Percentiles rank a stretch among this genome's conserved stretches.
phyloP scores from a whole-genome alignment of 2,888 invertebrate species.

The Antheraea assamensis region DNA sequence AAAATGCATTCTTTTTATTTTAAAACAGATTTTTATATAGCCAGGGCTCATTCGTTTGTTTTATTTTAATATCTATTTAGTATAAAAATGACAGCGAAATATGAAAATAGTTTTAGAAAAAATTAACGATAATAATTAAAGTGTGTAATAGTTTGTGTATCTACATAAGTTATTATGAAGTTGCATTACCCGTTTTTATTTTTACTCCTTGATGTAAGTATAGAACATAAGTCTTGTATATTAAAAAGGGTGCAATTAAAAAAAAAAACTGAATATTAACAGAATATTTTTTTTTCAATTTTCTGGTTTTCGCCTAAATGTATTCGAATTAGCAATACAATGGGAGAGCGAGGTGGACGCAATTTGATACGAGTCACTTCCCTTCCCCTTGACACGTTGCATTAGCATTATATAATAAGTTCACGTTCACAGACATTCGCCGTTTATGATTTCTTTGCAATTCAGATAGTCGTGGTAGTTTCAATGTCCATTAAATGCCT shows the following conservation, averaged over 20 bases:
- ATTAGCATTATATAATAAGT: too few species aligned
- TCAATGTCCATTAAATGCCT: too few species aligned
- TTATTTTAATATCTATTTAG: background rate
- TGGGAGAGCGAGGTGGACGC: too few species aligned
- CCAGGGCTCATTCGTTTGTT: background rate
- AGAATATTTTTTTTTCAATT: too few species aligned
- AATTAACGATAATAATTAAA: conserved; percentile 10
- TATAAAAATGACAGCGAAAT: background rate
- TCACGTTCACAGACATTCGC: too few species aligned
- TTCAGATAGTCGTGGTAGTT: too few species aligned
- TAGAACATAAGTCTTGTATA: background rate
- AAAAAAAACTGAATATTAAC: too few species aligned
- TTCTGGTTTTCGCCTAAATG: too few species aligned
- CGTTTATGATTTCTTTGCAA: too few species aligned
- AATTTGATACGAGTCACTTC: too few species aligned
- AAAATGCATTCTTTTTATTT: background rate
- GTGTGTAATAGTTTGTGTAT: background rate
- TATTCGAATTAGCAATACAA: too few species aligned
- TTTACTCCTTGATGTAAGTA: conserved; percentile 21
- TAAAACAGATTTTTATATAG: background rate
- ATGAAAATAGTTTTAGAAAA: conserved; percentile 10
- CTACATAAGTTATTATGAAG: conserved; percentile 14
- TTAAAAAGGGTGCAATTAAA: background rate
- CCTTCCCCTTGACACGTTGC: too few species aligned
- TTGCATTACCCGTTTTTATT: conserved; percentile 7